Evolutionary conservation across 2,888 invertebrate genomes (phyloP).

Genomic region (Brachycybe producta): DNA sequence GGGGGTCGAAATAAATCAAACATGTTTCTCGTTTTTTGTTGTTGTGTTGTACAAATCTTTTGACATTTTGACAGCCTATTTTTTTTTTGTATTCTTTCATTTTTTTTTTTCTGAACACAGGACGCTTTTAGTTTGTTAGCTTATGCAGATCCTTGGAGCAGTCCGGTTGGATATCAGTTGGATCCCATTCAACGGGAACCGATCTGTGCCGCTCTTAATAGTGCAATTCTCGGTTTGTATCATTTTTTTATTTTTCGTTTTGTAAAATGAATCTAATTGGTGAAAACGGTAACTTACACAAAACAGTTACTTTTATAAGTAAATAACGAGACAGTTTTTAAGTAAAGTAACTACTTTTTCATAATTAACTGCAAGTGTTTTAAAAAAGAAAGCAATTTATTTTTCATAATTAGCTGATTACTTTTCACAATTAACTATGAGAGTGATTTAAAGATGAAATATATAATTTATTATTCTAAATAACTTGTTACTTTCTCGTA

Average conservation of each 20-base stretch:
- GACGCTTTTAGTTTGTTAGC: conserved; percentile 96
- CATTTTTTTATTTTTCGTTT: conserved; percentile 2
- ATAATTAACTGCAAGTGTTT: too few species aligned
- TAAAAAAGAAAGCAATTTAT: too few species aligned
- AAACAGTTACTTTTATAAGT: too few species aligned
- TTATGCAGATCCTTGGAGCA: conserved; percentile 94
- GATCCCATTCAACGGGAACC: conserved; percentile 88
- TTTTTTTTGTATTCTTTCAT: conserved; percentile 6
- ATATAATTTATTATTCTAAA: too few species aligned
- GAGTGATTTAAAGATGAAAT: too few species aligned
- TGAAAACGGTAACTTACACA: too few species aligned
- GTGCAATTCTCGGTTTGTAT: conserved; percentile 83
- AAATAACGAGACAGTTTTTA: too few species aligned
- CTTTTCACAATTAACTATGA: too few species aligned
- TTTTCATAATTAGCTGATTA: too few species aligned
- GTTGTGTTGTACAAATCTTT: not conserved
- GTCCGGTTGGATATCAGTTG: conserved; percentile 91
- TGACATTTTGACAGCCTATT: not conserved
- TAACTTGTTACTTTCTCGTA: too few species aligned
- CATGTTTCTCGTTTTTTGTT: not conserved
- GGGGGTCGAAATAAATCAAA: conserved; percentile 17
- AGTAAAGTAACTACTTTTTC: not conserved
- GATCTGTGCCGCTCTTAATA: conserved; percentile 89
- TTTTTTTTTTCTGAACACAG: too few species aligned
- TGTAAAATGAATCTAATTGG: too few species aligned